These are phyloP conservation scores for Solenopsis invicta DNA, from an alignment of 1,140 invertebrate species.

Conservation along the genomic window DNA sequence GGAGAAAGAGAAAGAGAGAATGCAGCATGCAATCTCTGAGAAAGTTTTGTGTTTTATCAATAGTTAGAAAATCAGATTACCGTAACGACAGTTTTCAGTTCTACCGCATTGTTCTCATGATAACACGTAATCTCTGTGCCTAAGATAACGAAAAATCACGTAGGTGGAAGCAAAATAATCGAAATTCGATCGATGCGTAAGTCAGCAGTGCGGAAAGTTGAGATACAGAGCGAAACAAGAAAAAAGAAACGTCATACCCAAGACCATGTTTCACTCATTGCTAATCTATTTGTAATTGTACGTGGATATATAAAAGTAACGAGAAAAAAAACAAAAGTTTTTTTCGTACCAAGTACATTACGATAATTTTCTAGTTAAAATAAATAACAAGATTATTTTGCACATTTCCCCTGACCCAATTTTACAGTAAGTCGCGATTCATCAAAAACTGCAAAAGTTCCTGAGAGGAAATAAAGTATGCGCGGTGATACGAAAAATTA, in stretches of 20 bases:
- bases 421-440: slow-evolving; percentile 49
- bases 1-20: neutral
- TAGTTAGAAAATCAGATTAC: neutral
- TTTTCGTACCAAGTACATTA: neutral
- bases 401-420: slow-evolving; percentile 52
- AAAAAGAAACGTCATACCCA: neutral
- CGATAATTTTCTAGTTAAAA: slow-evolving; percentile 23
- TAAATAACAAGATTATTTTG: slow-evolving; percentile 22
- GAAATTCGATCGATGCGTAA: slow-evolving; percentile 55
- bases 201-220: slow-evolving; percentile 65
- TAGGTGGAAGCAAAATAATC: slow-evolving; percentile 38
- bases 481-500: slow-evolving; percentile 45
- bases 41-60: neutral
- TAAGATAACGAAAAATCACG: slow-evolving; percentile 53
- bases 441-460: slow-evolving; percentile 38
- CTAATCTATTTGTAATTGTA: neutral
- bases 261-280: slow-evolving; percentile 16
- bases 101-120: neutral
- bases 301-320: neutral
- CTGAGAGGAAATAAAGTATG: slow-evolving; percentile 30
- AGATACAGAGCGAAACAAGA: slow-evolving; percentile 63
- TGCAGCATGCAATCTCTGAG: neutral
- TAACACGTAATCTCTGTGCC: neutral
- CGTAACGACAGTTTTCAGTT: slow-evolving; percentile 18
- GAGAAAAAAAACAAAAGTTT: neutral